Conservation (phyloP, 2,113 vertebrate species). For the Xiphorhynchus elegans region DNA sequence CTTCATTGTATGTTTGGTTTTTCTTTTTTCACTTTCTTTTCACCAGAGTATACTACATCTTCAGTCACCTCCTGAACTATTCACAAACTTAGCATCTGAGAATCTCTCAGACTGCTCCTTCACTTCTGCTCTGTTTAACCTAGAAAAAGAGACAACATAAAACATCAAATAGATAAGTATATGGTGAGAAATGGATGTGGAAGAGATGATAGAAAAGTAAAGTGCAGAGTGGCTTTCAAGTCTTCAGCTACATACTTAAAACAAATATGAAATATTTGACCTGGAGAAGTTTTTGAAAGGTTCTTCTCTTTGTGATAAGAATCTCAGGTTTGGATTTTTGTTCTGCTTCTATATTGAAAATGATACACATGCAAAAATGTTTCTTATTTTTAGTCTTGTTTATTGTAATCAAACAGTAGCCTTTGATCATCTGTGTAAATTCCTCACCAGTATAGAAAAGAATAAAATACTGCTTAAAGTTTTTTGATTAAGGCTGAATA, state of each 20-base stretch:
- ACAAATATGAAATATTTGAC: neutral
- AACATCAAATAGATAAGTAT: neutral
- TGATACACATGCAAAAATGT: neutral
- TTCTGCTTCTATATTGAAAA: neutral
- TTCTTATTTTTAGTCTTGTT: neutral
- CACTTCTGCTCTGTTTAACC: slow-evolving; percentile 6
- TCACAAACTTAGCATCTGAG: neutral
- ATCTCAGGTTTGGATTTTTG: neutral
- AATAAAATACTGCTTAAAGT: neutral
- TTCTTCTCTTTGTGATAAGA: neutral
- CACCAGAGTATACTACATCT: neutral
- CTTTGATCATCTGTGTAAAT: neutral
- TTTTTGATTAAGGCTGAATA: neutral
- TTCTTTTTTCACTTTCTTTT: neutral
- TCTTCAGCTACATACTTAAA: neutral
- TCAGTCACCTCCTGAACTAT: neutral
- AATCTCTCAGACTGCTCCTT: neutral
- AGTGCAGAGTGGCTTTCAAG: neutral
- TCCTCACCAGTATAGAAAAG: neutral
- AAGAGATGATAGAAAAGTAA: neutral
- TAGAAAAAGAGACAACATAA: neutral
- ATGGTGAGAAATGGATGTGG: neutral
- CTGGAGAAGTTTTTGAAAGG: neutral
- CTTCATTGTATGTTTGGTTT: neutral
- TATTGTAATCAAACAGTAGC: neutral